Evolutionary conservation across 2,888 invertebrate species (phyloP).

Genomic region (Leptinotarsa rubiginosa): DNA sequence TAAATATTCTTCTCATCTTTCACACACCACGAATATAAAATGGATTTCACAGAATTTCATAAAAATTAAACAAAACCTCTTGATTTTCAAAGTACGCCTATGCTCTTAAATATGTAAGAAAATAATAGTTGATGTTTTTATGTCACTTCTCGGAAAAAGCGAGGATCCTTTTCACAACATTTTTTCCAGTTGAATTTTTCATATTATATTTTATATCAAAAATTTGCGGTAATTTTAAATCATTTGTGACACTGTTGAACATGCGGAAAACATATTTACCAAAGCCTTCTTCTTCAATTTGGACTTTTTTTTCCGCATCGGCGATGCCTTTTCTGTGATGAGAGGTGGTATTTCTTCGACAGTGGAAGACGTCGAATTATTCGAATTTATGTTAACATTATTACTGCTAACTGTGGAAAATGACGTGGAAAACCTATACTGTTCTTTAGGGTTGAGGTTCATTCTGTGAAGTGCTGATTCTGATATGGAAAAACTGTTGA

Average conservation of each 20-base stretch:
- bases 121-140: too few species aligned
- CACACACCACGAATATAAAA: too few species aligned
- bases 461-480: conserved; percentile 88
- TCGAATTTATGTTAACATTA: conserved; percentile 59
- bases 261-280: conserved; percentile 43
- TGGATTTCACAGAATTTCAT: too few species aligned
- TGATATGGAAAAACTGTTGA: conserved; percentile 79
- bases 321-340: conserved; percentile 65
- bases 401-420: conserved; percentile 53
- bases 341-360: conserved; percentile 68
- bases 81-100: too few species aligned
- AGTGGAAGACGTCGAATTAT: conserved; percentile 70
- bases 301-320: conserved; percentile 60
- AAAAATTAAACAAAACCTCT: too few species aligned
- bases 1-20: too few species aligned
- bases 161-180: too few species aligned
- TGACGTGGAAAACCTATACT: conserved; percentile 54
- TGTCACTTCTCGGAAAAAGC: too few species aligned
- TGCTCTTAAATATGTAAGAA: too few species aligned
- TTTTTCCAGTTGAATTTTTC: too few species aligned
- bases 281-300: conserved; percentile 57
- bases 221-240: too few species aligned
- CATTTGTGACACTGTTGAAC: neutral
- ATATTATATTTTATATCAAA: too few species aligned
- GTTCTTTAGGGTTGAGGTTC: conserved; percentile 62